A percentile compares a stretch with the other conserved stretches of the same genome.
Conservation (phyloP, 2,888 invertebrate species). For the Patella caerulea region DNA sequence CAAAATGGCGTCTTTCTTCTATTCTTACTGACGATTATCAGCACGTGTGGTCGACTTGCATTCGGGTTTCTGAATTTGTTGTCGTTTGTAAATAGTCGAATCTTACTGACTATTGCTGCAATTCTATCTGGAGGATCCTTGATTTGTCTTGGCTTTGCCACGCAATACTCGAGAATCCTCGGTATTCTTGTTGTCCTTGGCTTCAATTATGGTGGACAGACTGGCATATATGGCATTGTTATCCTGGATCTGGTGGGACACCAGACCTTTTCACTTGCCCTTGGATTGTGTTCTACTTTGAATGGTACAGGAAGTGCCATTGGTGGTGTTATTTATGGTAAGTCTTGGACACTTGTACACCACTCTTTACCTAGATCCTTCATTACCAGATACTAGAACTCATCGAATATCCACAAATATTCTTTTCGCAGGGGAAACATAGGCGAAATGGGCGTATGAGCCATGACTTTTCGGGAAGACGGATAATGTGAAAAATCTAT, state of each 20-base stretch:
- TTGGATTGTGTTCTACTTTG: background rate
- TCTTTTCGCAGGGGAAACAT: too few species aligned
- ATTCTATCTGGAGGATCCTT: background rate
- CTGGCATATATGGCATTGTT: background rate
- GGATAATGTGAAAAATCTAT: too few species aligned
- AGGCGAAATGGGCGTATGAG: too few species aligned
- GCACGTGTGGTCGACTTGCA: background rate
- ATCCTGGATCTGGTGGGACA: background rate
- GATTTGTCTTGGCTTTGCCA: background rate
- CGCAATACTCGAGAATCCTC: background rate
- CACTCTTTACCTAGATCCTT: background rate
- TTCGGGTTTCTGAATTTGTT: background rate
- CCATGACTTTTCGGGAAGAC: too few species aligned
- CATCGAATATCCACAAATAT: background rate
- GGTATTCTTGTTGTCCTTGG: background rate
- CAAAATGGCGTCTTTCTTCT: background rate
- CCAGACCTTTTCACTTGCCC: background rate
- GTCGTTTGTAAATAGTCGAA: background rate
- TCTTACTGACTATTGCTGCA: background rate
- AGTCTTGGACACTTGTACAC: background rate
- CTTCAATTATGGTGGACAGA: background rate
- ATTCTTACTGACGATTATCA: background rate
- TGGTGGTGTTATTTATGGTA: conserved; percentile 6
- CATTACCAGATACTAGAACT: background rate
- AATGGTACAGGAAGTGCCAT: background rate